Evolutionary conservation across 2,797 vertebrate species (phyloP).

Genomic region (Rallus crepitans): DNA sequence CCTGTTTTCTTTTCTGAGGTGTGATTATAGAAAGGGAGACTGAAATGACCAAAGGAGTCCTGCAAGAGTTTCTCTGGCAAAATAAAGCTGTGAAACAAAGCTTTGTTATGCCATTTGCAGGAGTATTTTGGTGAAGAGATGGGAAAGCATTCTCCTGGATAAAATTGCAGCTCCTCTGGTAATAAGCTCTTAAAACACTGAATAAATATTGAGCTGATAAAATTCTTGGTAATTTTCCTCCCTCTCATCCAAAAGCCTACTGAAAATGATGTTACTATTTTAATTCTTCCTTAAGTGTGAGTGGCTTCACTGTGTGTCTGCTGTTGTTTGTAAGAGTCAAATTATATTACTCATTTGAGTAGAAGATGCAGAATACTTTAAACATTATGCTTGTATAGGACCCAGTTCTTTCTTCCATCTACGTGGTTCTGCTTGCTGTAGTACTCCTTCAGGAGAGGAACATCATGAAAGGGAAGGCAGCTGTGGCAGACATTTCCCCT

Average conservation of each 20-base stretch:
- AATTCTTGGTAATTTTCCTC: not conserved
- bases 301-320: not conserved
- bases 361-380: not conserved
- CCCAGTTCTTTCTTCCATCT: not conserved
- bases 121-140: not conserved
- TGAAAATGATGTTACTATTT: not conserved
- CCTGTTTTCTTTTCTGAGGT: not conserved
- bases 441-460: not conserved
- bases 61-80: not conserved
- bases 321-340: not conserved
- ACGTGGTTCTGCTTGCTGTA: not conserved
- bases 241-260: not conserved
- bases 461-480: not conserved
- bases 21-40: not conserved
- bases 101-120: not conserved
- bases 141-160: not conserved
- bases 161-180: not conserved
- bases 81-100: not conserved
- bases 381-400: accelerated
- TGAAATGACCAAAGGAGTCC: not conserved
- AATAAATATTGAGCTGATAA: not conserved
- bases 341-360: not conserved
- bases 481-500: not conserved
- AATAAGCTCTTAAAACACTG: not conserved
- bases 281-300: not conserved